Percentiles rank a stretch among this genome's conserved stretches.
phyloP scores from a whole-genome alignment of 1,140 invertebrate species.

The Drepana arcuata region DNA sequence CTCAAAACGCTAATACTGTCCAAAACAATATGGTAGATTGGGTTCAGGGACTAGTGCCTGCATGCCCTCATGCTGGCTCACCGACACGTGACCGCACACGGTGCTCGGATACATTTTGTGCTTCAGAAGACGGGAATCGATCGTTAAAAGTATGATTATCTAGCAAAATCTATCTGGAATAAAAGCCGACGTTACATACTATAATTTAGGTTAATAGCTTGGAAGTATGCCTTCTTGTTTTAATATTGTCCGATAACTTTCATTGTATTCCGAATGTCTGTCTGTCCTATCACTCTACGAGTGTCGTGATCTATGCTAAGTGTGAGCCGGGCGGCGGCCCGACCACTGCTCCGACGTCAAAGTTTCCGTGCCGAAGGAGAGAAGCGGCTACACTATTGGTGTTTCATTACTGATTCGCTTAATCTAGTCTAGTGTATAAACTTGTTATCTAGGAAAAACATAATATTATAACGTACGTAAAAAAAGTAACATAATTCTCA shows the following conservation, averaged over 20 bases:
- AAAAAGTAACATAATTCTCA: constrained; percentile 69
- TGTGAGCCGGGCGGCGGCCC: constrained; percentile 29
- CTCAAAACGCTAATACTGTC: constrained; percentile 64
- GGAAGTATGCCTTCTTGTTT: constrained; percentile 66
- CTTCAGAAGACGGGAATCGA: constrained; percentile 60
- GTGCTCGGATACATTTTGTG: constrained; percentile 64
- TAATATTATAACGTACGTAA: constrained; percentile 58
- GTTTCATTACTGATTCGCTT: constrained; percentile 70
- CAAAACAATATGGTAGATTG: constrained; percentile 57
- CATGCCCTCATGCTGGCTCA: constrained; percentile 27
- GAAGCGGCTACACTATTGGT: constrained; percentile 72
- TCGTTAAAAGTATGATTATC: constrained; percentile 56
- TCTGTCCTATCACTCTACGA: constrained; percentile 65
- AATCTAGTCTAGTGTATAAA: constrained; percentile 71
- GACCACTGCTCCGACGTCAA: constrained; percentile 51
- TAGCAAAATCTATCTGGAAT: constrained; percentile 71
- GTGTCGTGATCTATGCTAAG: constrained; percentile 62
- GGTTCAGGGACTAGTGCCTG: constrained; percentile 35
- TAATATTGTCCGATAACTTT: constrained; percentile 66
- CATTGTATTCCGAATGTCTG: constrained; percentile 48
- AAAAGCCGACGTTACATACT: constrained; percentile 66
- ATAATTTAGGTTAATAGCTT: constrained; percentile 61
- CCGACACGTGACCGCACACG: constrained; percentile 50
- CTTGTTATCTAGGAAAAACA: constrained; percentile 64
- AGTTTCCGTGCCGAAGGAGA: constrained; percentile 63